A percentile compares a stretch with the other conserved stretches of the same genome.
Evolutionary conservation across 1,140 invertebrate genomes (phyloP).

Genomic region (Mercenaria mercenaria): DNA sequence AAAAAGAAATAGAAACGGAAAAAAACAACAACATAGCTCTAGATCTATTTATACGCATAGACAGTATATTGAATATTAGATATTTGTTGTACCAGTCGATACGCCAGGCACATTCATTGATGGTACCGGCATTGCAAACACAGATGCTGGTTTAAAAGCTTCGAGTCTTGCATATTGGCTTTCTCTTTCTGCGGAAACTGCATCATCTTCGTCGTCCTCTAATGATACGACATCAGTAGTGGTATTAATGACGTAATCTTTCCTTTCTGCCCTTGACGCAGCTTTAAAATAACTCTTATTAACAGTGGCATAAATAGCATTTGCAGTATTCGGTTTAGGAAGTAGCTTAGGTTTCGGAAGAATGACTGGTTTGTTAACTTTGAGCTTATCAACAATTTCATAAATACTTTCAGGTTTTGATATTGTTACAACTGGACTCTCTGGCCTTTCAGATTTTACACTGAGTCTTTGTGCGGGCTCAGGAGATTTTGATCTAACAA

Average conservation of each 20-base stretch:
- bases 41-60: too few relatives aligned
- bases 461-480: neutral
- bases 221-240: conserved; percentile 16
- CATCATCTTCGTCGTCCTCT: conserved; percentile 53
- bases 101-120: neutral
- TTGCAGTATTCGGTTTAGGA: neutral
- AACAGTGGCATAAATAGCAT: conserved; percentile 40
- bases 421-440: neutral
- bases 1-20: too few relatives aligned
- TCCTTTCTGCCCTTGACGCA: neutral
- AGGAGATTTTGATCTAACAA: neutral
- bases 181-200: neutral
- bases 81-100: neutral
- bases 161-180: conserved; percentile 18
- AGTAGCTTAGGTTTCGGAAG: conserved; percentile 17
- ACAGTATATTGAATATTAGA: too few relatives aligned
- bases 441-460: neutral
- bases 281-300: conserved; percentile 56
- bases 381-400: neutral
- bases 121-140: neutral
- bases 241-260: neutral
- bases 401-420: conserved; percentile 18
- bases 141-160: conserved; percentile 8
- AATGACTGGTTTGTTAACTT: neutral
- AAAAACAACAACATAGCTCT: too few relatives aligned